Base-by-base conservation (phyloP, 2,888 invertebrate species). In the Marasmarcha lunaedactyla region DNA sequence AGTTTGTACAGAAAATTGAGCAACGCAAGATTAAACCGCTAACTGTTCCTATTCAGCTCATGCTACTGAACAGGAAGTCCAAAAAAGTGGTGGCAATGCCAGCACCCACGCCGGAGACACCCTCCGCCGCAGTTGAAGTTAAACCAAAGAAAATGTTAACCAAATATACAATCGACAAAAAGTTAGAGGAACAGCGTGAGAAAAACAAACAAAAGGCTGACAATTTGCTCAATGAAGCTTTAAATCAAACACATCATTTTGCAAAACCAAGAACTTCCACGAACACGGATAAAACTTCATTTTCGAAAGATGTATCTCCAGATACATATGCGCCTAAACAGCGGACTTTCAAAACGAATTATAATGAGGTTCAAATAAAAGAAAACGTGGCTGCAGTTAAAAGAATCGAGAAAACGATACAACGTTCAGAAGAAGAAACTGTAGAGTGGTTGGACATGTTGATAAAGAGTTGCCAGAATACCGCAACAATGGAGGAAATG, bases 311-410 rank as follows among this genome's bases (percentile, higher is more conserved):
- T 5, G 2, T 11, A n/a, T 25, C 25, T 25, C 25, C 25, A 5
- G 25, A 5, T 5, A 6, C 5, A 6, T 6, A 25, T 6, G 25
- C 25, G 25, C 11, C 30, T n/a, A 4, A 30, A 10, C 2, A n/a
- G 9, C 7, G 20, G 3, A 5, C 20, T 5, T 5, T 20, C 3
- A 20, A 20, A 20, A 20, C 20, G 3, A 3, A 20, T 20, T 20
- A 5, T 20, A 5, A 5, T 3, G 4, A 3, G 3, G 20, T 20
- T 20, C 47, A 58, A n/a, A 52, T 79, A 1, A 87, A 84, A 67
- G 71, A 77, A 43, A 88, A 76, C 1, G 57, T 71, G 10, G 68
- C 87, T 1, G 76, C 84, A 5, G 49, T 87, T 1, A 78, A 86
- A 59, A 67, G 87, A 49, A 68, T 86, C 40, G 85, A 84, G 40